Conservation (phyloP, 2,113 vertebrate genomes). For the Hypomesus transpacificus region DNA sequence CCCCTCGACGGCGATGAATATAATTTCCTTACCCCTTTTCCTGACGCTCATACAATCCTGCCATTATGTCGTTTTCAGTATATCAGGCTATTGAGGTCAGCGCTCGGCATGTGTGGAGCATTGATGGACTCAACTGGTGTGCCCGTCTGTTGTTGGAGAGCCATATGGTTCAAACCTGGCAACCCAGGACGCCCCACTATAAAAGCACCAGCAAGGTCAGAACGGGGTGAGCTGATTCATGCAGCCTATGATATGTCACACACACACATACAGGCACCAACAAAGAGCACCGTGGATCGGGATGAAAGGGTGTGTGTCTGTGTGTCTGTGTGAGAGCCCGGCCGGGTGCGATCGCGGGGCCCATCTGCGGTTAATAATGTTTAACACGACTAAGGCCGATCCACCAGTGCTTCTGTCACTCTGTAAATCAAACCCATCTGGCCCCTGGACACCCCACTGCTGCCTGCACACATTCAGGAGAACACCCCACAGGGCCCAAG, state of each 20-base stretch:
- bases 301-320: constrained; percentile 44
- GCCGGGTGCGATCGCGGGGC: constrained; percentile 24
- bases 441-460: constrained; percentile 25
- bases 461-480: constrained; percentile 36
- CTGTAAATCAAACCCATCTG: constrained; percentile 65
- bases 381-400: constrained; percentile 50
- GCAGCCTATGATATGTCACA: background rate
- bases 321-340: constrained; percentile 3
- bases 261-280: constrained; percentile 3
- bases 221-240: background rate
- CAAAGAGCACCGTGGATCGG: background rate
- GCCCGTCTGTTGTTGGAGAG: constrained; percentile 8
- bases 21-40: constrained; percentile 1
- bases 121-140: background rate
- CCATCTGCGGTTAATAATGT: constrained; percentile 61
- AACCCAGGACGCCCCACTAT: background rate
- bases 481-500: constrained; percentile 12
- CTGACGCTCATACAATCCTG: constrained; percentile 9
- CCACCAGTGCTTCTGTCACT: constrained; percentile 47
- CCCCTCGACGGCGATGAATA: constrained; percentile 18
- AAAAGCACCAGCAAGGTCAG: constrained; percentile 10
- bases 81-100: constrained; percentile 18
- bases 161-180: constrained; percentile 30
- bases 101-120: constrained; percentile 17
- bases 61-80: constrained; percentile 20